Evolutionary conservation across 2,113 vertebrate species (phyloP), one percentile per base, ranked within the genome.

Genomic region (Catharus bicknelli): DNA sequence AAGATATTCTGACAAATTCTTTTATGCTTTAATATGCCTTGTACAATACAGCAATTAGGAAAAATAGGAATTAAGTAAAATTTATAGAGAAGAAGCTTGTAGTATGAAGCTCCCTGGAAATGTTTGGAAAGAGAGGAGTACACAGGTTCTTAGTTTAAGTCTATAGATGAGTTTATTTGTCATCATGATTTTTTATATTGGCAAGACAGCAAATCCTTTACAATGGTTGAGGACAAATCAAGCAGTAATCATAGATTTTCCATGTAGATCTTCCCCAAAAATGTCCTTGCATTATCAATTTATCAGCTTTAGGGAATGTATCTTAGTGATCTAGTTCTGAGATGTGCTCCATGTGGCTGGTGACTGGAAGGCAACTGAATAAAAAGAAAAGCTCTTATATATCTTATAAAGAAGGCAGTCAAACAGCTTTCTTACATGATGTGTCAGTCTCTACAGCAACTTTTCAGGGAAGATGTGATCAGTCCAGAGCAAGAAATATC

Each of bases 141-240:
- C 12, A 43, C 9, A 40, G 16, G 19, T 40, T 80, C 29, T 86
- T 84, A 42, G 14, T 77, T 82, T 67, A 74, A 10, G 14, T 75
- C 13, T 61, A 32, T 18, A 34, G 7, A 26, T 53, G 13, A 70
- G 2, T 63, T 84, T 51, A 27, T 78, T 74, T 82, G 30, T 22
- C 23, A 16, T 50, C 25, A 25, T 50, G 14, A 61, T 64, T 45
- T 15, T 76, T 40, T 30, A 1, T 19, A 18, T 22, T 84, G 30
- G 9, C 1, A 3, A 64, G 74, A 59, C 4, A 68, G 13, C 25
- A 95, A 84, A 82, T 75, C 11, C 22, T 78, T 75, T 67, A 34
- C 0, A 0, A 57, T 32, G 17, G 5, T 6, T 54, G 22, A 90
- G 47, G 15, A 57, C 15, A 79, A 66, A 62, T 58, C 19, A 70